phyloP scores from a whole-genome alignment of 2,888 invertebrate genomes.

The Galerucella nymphaeae region DNA sequence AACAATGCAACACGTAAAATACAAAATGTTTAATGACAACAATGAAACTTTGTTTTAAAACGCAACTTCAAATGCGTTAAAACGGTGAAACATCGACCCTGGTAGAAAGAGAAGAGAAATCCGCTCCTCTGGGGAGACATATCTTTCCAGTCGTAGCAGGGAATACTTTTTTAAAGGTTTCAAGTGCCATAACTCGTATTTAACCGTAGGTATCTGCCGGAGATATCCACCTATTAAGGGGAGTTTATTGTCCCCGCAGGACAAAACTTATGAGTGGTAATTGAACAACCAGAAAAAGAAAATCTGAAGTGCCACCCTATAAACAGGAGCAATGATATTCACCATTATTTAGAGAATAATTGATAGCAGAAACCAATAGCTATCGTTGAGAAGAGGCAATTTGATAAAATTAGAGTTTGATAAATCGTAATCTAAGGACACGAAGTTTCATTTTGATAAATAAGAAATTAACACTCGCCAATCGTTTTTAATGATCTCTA shows the following conservation, averaged over 20 bases:
- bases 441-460: no score
- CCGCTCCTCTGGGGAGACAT: slow-evolving; percentile 28
- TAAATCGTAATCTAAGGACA: no score
- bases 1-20: no score
- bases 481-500: no score
- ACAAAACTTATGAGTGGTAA: slow-evolving; percentile 56
- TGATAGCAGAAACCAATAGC: no score
- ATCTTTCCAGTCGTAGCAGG: slow-evolving; percentile 52
- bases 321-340: background rate
- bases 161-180: slow-evolving; percentile 55
- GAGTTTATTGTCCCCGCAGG: slow-evolving; percentile 56
- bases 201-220: slow-evolving; percentile 54
- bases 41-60: background rate
- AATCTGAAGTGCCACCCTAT: background rate
- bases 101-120: slow-evolving; percentile 33
- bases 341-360: no score
- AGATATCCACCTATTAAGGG: slow-evolving; percentile 57
- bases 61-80: background rate
- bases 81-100: slow-evolving; percentile 54
- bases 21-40: background rate
- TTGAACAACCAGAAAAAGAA: slow-evolving; percentile 55
- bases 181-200: slow-evolving; percentile 59
- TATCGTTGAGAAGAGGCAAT: no score
- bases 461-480: no score
- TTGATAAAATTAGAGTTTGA: no score